Base-by-base conservation (phyloP, 35 echinoderm and acorn worm species). In the Chiridota heheva region DNA sequence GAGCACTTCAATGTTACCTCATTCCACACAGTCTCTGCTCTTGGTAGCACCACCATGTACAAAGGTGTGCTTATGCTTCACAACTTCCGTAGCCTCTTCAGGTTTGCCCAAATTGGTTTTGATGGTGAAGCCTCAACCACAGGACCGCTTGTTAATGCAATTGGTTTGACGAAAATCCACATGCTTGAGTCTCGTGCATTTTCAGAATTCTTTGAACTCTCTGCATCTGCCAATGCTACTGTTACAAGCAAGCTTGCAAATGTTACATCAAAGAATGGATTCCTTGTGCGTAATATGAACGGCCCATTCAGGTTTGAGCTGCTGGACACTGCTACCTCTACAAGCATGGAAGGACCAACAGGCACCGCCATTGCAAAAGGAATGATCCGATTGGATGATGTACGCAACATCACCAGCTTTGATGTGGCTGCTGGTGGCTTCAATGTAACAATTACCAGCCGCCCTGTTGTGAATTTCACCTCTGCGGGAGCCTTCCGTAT, bases 61-160 rank as follows among this genome's bases (percentile, higher is more conserved):
- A n/a, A n/a, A n/a, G 64, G 58, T 57, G 58, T 60, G 26, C 40
- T 69, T 29, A 72, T 84, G 32, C 53, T 90, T 40, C 36, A 77
- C 1, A 69, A 90, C 60, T 90, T 84, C 70, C 72, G 67, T 15
- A 57, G 80, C 32, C 36, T 84, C 20, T 77, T 90, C 8, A 44
- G 69, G 15, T 90, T 90, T 57, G 62, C 77, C 13, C 81, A 26
- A 4, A 78, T 90, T 36, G 39, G 39, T 65, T n/a, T n/a, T n/a
- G n/a, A n/a, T n/a, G n/a, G n/a, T n/a, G n/a, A n/a, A n/a, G n/a
- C n/a, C n/a, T n/a, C n/a, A n/a, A n/a, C n/a, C n/a, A n/a, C n/a
- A n/a, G n/a, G n/a, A n/a, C n/a, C n/a, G n/a, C n/a, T n/a, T n/a
- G n/a, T n/a, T n/a, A n/a, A n/a, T n/a, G n/a, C n/a, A n/a, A n/a